Percentiles rank a stretch among this genome's conserved stretches.
Conservation (phyloP, 2,113 vertebrate genomes). For the Theristicus caerulescens region DNA sequence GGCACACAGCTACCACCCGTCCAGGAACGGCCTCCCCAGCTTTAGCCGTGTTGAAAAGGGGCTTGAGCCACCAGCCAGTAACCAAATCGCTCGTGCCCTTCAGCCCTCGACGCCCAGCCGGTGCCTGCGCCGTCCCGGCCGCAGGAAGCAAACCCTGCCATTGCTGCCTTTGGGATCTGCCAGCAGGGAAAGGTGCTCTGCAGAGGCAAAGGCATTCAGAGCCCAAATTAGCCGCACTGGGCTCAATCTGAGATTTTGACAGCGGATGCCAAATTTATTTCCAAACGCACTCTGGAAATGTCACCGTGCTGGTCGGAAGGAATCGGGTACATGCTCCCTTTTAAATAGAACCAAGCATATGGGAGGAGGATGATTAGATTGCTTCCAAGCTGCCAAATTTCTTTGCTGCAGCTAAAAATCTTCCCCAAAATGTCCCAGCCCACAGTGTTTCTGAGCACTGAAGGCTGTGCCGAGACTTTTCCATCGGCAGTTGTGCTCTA, state of each 20-base stretch:
- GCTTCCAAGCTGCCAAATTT: conserved; percentile 77
- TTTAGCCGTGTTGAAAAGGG: neutral
- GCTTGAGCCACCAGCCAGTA: neutral
- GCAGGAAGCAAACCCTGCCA: neutral
- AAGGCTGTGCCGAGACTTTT: conserved; percentile 17
- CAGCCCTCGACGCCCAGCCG: neutral
- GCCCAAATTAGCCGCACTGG: neutral
- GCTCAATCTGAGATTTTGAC: conserved; percentile 67
- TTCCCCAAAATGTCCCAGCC: conserved; percentile 62
- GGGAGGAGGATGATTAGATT: conserved; percentile 77
- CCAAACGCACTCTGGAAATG: conserved; percentile 78
- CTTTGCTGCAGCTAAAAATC: conserved; percentile 71
- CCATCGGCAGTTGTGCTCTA: conserved; percentile 30
- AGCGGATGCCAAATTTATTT: conserved; percentile 76
- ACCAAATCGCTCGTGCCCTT: rapidly evolving
- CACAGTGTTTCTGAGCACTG: conserved; percentile 22
- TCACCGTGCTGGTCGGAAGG: conserved; percentile 75
- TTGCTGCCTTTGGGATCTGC: neutral
- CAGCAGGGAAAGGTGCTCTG: neutral
- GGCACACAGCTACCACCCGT: neutral
- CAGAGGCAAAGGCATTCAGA: conserved; percentile 4
- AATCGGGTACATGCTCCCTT: conserved; percentile 73
- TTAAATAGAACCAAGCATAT: conserved; percentile 82
- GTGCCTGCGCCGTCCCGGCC: rapidly evolving
- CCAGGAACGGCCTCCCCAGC: neutral